A percentile compares a stretch with the other conserved stretches of the same genome.
Evolutionary conservation across 1,140 invertebrate genomes (phyloP).

Genomic region (Drosophila ohnishii): DNA sequence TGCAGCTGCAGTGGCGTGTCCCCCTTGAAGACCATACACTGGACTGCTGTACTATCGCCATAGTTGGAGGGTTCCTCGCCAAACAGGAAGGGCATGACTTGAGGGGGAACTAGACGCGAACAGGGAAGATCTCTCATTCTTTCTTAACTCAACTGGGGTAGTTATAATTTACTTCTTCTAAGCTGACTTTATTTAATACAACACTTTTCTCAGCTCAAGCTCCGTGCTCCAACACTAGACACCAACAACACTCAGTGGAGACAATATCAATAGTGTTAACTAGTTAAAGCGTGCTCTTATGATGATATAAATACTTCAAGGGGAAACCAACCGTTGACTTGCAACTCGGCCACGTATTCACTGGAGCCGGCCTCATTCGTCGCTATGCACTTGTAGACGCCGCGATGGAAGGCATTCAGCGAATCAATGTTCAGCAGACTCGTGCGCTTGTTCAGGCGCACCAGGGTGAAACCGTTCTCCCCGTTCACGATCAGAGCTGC

Average conservation of each 20-base stretch:
- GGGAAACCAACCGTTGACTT: slow-evolving; percentile 85
- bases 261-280: slow-evolving; percentile 21
- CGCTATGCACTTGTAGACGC: slow-evolving; percentile 85
- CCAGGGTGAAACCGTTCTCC: slow-evolving; percentile 69
- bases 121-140: background rate
- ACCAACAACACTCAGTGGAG: slow-evolving; percentile 45
- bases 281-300: slow-evolving; percentile 55
- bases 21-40: slow-evolving; percentile 90
- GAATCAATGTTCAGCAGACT: slow-evolving; percentile 80
- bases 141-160: background rate
- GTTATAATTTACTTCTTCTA: background rate
- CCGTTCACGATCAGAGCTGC: slow-evolving; percentile 70
- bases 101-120: slow-evolving; percentile 84
- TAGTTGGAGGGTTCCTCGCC: slow-evolving; percentile 88
- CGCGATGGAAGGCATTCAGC: slow-evolving; percentile 84
- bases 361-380: slow-evolving; percentile 84
- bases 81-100: slow-evolving; percentile 89
- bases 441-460: slow-evolving; percentile 67
- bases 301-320: slow-evolving; percentile 4
- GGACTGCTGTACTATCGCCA: slow-evolving; percentile 86
- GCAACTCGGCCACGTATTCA: slow-evolving; percentile 84
- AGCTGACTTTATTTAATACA: background rate
- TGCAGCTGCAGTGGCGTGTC: slow-evolving; percentile 88
- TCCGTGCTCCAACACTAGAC: slow-evolving; percentile 53
- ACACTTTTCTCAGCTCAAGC: background rate